phyloP scores from a whole-genome alignment of 2,113 vertebrate species.

The Mus pahari region DNA sequence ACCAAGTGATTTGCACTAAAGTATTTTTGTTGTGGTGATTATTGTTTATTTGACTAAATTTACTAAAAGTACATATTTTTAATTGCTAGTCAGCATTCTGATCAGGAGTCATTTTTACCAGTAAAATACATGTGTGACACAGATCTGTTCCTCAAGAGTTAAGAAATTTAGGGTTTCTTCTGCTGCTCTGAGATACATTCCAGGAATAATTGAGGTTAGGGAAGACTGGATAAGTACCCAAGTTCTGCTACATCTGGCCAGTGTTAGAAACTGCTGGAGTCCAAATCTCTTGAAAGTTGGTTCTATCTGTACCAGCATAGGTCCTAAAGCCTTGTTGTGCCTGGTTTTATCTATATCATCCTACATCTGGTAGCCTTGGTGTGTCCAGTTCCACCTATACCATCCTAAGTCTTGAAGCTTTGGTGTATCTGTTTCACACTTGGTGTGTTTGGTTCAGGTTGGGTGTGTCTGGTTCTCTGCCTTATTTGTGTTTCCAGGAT shows the following conservation, averaged over 20 bases:
- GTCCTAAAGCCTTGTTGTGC: background rate
- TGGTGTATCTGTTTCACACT: no score
- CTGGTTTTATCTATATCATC: background rate
- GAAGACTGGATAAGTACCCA: background rate
- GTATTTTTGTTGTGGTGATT: background rate
- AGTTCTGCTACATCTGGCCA: background rate
- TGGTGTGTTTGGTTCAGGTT: background rate
- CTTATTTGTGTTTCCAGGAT: background rate
- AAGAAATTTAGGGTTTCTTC: background rate
- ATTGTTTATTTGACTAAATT: background rate
- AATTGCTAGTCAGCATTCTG: background rate
- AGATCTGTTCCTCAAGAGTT: background rate
- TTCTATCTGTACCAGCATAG: background rate
- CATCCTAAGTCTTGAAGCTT: background rate
- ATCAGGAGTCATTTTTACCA: background rate
- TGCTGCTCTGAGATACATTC: background rate
- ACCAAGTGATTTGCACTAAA: background rate
- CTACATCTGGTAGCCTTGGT: background rate
- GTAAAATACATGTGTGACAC: background rate
- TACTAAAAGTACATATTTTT: background rate
- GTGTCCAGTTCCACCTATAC: no score
- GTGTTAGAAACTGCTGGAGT: background rate
- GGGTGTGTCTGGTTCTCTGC: background rate
- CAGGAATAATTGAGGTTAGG: background rate
- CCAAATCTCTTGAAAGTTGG: background rate